These are phyloP conservation scores for Acropternis orthonyx DNA, from an alignment of 2,797 vertebrate genomes.

Conservation along the genomic window DNA sequence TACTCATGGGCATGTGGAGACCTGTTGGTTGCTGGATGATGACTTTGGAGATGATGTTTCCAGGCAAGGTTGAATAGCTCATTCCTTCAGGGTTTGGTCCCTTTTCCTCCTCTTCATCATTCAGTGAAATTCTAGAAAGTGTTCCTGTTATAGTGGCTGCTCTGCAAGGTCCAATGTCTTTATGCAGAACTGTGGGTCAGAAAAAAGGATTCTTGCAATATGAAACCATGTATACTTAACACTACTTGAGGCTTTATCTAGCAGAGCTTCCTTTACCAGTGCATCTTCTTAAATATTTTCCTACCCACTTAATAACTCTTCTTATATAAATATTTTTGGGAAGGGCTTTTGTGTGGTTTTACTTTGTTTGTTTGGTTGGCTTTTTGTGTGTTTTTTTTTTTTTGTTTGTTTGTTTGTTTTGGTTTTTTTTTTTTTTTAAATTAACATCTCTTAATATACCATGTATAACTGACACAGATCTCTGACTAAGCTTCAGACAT, in stretches of 20 bases:
- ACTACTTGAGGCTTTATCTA: background rate
- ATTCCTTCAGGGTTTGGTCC: slow-evolving; percentile 88
- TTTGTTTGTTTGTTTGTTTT: background rate
- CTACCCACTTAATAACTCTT: background rate
- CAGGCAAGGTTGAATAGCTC: slow-evolving; percentile 96
- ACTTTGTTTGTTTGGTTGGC: background rate
- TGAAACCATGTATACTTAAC: background rate
- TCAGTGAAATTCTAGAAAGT: slow-evolving; percentile 96
- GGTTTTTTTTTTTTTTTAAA: background rate
- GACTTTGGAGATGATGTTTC: slow-evolving; percentile 99
- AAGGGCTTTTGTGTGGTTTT: background rate
- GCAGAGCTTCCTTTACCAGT: background rate
- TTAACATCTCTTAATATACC: background rate
- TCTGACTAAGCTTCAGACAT: background rate
- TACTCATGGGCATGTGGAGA: slow-evolving; percentile 92
- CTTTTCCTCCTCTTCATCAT: slow-evolving; percentile 92
- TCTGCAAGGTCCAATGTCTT: slow-evolving; percentile 96
- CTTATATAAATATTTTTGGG: background rate
- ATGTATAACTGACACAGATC: background rate
- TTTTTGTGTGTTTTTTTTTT: background rate
- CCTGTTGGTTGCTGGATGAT: slow-evolving; percentile 96
- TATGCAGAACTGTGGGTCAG: slow-evolving; percentile 89
- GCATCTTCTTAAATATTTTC: background rate
- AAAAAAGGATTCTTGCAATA: slow-evolving; percentile 20
- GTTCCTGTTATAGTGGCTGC: slow-evolving; percentile 97